phyloP scores from a whole-genome alignment of 1,140 invertebrate species.

The Nilaparvata lugens region DNA sequence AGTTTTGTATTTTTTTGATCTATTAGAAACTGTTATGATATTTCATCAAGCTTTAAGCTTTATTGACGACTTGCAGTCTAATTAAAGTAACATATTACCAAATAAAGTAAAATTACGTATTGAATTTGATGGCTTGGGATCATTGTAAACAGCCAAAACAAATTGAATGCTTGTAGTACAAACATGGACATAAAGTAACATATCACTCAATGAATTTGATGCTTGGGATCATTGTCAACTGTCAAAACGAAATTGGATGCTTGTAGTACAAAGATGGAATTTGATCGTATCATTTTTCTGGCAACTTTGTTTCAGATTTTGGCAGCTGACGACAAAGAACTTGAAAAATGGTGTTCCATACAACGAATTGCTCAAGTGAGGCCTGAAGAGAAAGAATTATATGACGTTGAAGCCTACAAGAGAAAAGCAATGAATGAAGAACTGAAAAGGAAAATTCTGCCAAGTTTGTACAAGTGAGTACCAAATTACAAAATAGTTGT shows the following conservation, averaged over 20 bases:
- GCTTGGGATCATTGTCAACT: background rate
- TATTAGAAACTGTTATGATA: too few relatives aligned
- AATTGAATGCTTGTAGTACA: background rate
- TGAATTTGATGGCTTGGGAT: background rate
- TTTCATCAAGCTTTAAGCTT: too few relatives aligned
- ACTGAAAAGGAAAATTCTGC: conserved; percentile 75
- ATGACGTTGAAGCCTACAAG: conserved; percentile 66
- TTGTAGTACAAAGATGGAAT: background rate
- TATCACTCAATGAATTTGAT: too few relatives aligned
- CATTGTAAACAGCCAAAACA: background rate
- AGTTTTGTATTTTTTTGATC: too few relatives aligned
- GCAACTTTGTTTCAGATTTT: conserved; percentile 61
- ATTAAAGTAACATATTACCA: too few relatives aligned
- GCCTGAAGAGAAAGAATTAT: conserved; percentile 65
- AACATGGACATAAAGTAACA: too few relatives aligned
- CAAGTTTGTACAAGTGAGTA: conserved; percentile 55
- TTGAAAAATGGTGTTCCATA: conserved; percentile 90
- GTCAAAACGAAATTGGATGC: background rate
- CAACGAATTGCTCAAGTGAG: conserved; percentile 80
- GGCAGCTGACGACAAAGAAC: conserved; percentile 78
- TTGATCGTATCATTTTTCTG: too few relatives aligned
- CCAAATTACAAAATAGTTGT: too few relatives aligned
- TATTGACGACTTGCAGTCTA: too few relatives aligned
- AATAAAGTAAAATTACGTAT: too few relatives aligned
- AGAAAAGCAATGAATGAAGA: conserved; percentile 61